phyloP scores from a whole-genome alignment of 2,113 vertebrate genomes.

The Nicator chloris region DNA sequence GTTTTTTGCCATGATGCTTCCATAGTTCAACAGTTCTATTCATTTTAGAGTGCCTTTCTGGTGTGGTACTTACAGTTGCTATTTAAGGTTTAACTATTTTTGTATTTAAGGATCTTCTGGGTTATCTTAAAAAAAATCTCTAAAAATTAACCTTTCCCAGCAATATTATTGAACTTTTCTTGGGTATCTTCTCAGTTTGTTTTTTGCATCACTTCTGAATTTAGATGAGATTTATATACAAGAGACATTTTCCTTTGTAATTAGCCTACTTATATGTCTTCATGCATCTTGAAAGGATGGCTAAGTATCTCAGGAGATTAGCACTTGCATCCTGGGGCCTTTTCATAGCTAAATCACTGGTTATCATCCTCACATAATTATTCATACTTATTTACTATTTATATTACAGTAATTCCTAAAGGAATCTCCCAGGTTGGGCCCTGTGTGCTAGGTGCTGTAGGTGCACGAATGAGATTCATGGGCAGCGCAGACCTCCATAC shows the following conservation, averaged over 20 bases:
- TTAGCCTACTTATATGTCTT: slow-evolving; percentile 52
- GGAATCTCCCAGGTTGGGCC: neutral
- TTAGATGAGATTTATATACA: slow-evolving; percentile 38
- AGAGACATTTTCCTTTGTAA: slow-evolving; percentile 51
- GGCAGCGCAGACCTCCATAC: neutral
- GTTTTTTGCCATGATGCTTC: slow-evolving; percentile 43
- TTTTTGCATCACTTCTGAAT: slow-evolving; percentile 39
- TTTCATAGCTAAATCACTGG: slow-evolving; percentile 29
- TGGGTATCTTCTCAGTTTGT: slow-evolving; percentile 8
- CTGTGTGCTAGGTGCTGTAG: neutral
- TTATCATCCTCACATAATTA: slow-evolving; percentile 48
- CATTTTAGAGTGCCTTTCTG: neutral
- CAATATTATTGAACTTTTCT: slow-evolving; percentile 23
- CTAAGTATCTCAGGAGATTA: slow-evolving; percentile 33
- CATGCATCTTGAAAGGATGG: slow-evolving; percentile 42
- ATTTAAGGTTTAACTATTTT: slow-evolving; percentile 39
- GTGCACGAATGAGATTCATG: fast-evolving
- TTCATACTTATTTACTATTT: slow-evolving; percentile 54
- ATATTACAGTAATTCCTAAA: neutral
- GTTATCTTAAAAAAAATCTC: slow-evolving; percentile 2
- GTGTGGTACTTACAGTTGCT: neutral
- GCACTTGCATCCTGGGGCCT: slow-evolving; percentile 8
- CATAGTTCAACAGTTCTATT: slow-evolving; percentile 10
- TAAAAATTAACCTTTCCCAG: slow-evolving; percentile 30
- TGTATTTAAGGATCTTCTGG: neutral